Percentiles rank a stretch among this genome's conserved stretches.
phyloP scores from a whole-genome alignment of 2,888 invertebrate genomes.

The Drosophila pseudotalamancana region DNA sequence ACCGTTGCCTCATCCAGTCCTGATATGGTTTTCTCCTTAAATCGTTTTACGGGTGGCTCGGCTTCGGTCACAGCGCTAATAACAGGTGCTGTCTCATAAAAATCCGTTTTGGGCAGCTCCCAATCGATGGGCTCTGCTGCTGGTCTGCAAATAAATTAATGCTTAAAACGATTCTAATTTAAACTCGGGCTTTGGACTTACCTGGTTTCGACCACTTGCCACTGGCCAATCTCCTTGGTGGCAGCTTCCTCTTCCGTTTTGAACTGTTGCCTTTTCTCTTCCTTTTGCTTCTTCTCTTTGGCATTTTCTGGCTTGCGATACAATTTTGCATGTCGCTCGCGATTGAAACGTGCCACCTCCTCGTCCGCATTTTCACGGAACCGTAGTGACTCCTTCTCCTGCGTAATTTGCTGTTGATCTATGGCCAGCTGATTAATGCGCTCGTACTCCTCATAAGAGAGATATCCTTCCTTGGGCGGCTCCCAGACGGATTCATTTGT shows the following conservation, averaged over 20 bases:
- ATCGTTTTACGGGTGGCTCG: conserved; percentile 83
- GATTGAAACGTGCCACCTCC: conserved; percentile 84
- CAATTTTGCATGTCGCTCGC: conserved; percentile 79
- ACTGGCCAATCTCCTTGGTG: conserved; percentile 90
- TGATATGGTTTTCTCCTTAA: conserved; percentile 83
- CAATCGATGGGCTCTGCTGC: conserved; percentile 86
- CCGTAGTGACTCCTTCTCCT: conserved; percentile 84
- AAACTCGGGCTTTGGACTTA: conserved; percentile 80
- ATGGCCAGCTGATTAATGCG: conserved; percentile 85
- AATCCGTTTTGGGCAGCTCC: conserved; percentile 87
- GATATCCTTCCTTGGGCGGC: conserved; percentile 89
- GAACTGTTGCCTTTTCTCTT: conserved; percentile 85
- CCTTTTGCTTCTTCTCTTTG: conserved; percentile 75
- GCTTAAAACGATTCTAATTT: background rate
- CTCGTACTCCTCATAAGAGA: conserved; percentile 88
- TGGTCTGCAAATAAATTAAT: conserved; percentile 49
- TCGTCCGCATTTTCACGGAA: conserved; percentile 85
- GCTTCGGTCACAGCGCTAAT: conserved; percentile 56
- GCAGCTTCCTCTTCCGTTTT: conserved; percentile 85
- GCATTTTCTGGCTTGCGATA: conserved; percentile 75
- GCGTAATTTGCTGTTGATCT: conserved; percentile 85
- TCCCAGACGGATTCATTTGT: conserved; percentile 93
- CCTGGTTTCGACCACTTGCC: conserved; percentile 88
- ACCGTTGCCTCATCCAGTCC: conserved; percentile 61
- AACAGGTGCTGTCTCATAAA: conserved; percentile 68